A percentile compares a stretch with the other conserved stretches of the same genome.
phyloP scores from a whole-genome alignment of 2,888 invertebrate species.

The Meghimatium bilineatum region DNA sequence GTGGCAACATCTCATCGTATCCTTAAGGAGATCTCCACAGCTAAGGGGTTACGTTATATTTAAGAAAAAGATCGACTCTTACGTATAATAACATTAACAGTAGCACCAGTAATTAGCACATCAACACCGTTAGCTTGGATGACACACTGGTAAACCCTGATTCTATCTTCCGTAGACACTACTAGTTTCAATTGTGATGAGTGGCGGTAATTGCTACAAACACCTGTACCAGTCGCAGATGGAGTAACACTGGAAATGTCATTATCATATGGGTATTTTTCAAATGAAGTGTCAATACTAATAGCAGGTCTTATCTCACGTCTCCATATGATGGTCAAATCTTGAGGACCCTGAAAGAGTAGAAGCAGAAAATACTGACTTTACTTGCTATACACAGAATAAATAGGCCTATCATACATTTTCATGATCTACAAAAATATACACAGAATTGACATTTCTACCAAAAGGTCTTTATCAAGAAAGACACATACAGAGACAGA shows the following conservation, averaged over 20 bases:
- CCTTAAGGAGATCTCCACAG: no score
- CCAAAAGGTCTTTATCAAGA: no score
- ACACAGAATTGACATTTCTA: no score
- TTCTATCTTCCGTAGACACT: neutral
- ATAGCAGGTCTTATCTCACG: neutral
- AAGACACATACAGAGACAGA: no score
- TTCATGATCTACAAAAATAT: no score
- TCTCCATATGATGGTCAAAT: neutral
- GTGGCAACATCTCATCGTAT: no score
- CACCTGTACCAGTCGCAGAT: neutral
- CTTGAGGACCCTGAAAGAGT: neutral
- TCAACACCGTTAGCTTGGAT: neutral
- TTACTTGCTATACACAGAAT: no score
- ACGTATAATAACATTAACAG: neutral
- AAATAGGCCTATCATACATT: no score
- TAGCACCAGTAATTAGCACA: neutral
- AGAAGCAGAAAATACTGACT: neutral
- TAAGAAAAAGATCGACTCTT: no score
- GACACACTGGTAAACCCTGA: neutral
- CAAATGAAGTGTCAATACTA: neutral
- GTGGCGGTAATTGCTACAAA: neutral
- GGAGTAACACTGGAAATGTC: neutral
- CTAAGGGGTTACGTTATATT: no score
- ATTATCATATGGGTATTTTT: neutral
- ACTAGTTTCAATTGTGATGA: neutral